Base-by-base conservation (phyloP, 2,888 invertebrate species). In the Schrankia costaestrigalis region DNA sequence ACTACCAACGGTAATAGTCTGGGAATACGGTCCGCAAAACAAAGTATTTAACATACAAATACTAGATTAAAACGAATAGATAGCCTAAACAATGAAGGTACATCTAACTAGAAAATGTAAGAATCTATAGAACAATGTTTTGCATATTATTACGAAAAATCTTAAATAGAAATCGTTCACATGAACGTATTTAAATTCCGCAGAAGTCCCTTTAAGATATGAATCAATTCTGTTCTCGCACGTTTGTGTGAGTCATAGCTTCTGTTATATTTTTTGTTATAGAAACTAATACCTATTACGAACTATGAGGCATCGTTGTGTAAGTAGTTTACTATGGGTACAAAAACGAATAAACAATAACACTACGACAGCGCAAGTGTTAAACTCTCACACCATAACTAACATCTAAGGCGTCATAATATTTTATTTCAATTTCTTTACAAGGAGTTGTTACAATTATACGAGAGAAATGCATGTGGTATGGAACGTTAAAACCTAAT, bases 81-180 rank as follows among this genome's bases (percentile, higher is more conserved):
- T 86, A 84, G 71, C 65, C 75, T 56, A 76, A 78, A 85, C 86
- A 86, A 86, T 82, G 80, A 72, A 65, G 71, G 70, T 68, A 69
- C 59, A n/a, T n/a, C n/a, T 63, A 63, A 47, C 58, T 50, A 48
- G 47, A 67, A 70, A 66, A 79, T 83, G 79, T 72, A 80, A 80
- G n/a, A n/a, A 79, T 78, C 62, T 59, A 63, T 64, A 58, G 54
- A 50, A 56, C 50, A 53, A 42, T 53, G 47, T 45, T 43, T 37
- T 69, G 56, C n/a, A n/a, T n/a, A n/a, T 63, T 64, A 69, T 74
- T 71, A 65, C 73, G 66, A 71, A 71, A 72, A 69, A 40, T 49
- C 37, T 48, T 41, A 48, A 48, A 50, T 51, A 66, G 55, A 63
- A 58, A 59, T 55, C 49, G 61, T 70, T 71, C 68, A 69, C 65